Conservation (phyloP, 2,888 invertebrate species). For the Urechis unicinctus region DNA sequence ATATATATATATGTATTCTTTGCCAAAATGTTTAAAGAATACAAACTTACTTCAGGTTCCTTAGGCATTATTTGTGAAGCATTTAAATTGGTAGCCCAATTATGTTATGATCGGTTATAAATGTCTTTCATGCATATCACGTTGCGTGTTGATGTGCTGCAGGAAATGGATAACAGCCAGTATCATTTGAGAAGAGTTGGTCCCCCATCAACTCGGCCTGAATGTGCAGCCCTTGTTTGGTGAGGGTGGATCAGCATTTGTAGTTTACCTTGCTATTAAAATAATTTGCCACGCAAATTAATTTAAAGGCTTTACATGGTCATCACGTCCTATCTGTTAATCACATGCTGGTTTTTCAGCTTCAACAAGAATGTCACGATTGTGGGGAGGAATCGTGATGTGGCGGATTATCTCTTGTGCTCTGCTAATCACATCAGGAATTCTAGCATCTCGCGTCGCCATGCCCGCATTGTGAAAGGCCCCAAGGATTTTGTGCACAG, state of each 20-base stretch:
- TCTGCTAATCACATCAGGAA: neutral
- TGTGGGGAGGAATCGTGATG: neutral
- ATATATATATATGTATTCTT: too few species aligned
- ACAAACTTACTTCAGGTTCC: too few species aligned
- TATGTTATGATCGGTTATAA: too few species aligned
- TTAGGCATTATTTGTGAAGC: too few species aligned
- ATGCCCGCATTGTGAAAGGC: neutral
- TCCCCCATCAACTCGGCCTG: neutral
- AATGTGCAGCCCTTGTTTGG: neutral
- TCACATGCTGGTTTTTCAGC: neutral
- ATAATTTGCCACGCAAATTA: too few species aligned
- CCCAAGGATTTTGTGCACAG: neutral
- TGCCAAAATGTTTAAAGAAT: too few species aligned
- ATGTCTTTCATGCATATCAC: too few species aligned
- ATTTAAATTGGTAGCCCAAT: too few species aligned
- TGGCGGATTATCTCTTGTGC: neutral
- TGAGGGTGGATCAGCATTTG: too few species aligned
- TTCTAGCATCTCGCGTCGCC: neutral
- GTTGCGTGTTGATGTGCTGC: too few species aligned
- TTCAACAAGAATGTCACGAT: neutral
- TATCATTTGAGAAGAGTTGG: neutral
- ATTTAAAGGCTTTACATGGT: neutral
- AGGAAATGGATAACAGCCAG: too few species aligned
- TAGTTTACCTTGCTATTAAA: too few species aligned
- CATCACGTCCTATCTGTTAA: neutral